Evolutionary conservation across 1,140 invertebrate species (phyloP).

Genomic region (Danaus plexippus): DNA sequence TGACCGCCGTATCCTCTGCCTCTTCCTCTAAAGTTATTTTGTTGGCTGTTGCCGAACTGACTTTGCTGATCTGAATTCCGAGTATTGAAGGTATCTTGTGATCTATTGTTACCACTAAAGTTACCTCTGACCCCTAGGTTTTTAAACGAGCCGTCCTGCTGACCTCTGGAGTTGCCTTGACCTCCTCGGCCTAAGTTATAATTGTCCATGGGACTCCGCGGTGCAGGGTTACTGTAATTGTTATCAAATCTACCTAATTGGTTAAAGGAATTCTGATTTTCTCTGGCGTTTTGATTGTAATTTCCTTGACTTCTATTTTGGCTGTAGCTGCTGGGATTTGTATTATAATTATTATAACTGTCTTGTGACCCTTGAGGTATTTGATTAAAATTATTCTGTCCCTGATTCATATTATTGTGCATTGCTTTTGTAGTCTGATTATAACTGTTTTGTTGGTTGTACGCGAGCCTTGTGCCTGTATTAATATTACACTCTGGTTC

Average conservation of each 20-base stretch:
- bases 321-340: background rate
- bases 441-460: constrained; percentile 4
- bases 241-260: background rate
- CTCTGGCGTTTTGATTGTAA: constrained; percentile 8
- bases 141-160: constrained; percentile 14
- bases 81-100: constrained; percentile 25
- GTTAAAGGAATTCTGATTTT: constrained; percentile 1
- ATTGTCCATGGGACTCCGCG: constrained; percentile 2
- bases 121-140: constrained; percentile 29
- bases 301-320: background rate
- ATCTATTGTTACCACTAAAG: constrained; percentile 21
- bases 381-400: constrained; percentile 13
- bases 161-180: constrained; percentile 9
- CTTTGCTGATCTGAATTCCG: constrained; percentile 19
- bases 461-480: no score
- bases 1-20: constrained; percentile 31
- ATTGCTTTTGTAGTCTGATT: constrained; percentile 6
- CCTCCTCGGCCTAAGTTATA: background rate
- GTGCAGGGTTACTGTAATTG: no score
- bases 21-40: constrained; percentile 39
- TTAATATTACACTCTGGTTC: no score
- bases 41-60: constrained; percentile 28
- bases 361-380: constrained; percentile 1
- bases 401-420: constrained; percentile 12
- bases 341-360: background rate